Evolutionary conservation across 2,797 vertebrate species (phyloP), one percentile per base, ranked within the genome.

Genomic region (Pyrocephalus nanus): DNA sequence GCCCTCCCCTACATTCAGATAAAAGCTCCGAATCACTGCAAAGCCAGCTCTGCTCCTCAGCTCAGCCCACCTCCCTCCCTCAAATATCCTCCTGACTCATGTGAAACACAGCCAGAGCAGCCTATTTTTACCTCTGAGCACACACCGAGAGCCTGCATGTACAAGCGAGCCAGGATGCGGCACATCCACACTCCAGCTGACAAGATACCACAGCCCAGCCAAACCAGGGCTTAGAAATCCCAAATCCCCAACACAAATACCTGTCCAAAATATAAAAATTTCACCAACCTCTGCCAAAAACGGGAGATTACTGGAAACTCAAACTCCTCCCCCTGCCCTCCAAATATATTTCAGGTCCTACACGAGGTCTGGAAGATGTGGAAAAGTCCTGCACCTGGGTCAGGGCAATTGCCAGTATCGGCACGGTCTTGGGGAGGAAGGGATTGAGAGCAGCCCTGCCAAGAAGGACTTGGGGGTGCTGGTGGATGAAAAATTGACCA

Each of bases 41-140:
- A 82, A 79, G 45, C 34, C 79, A 80, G 64, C 86, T 91, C 76
- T 90, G 54, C 47, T 94, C 78, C 76, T 53, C 73, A 84, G 87
- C 70, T 94, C 95, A 95, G 83, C 92, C 95, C 93, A 96, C 89
- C 71, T 45, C 51, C 65, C 87, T 92, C 76, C 95, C 83, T 79
- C 85, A 91, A 87, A 92, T 88, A 93, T 88, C 93, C 85, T 90
- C 80, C 91, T 94, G 92, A 96, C 92, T 96, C 92, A 95, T 48
- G 26, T 1, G 0, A 69, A 94, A 82, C 66, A 19, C 67, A 78
- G 88, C 78, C 70, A 67, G 32, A 43, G 78, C 74, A 70, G 47
- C 61, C 81, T 94, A 90, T 95, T 93, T 94, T 94, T 96, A 92
- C 51, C 58, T 86, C 66, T 48, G 40, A 93, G 61, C 93, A 34